Conservation (phyloP, 2,113 vertebrate species). For the Carassius gibelio region DNA sequence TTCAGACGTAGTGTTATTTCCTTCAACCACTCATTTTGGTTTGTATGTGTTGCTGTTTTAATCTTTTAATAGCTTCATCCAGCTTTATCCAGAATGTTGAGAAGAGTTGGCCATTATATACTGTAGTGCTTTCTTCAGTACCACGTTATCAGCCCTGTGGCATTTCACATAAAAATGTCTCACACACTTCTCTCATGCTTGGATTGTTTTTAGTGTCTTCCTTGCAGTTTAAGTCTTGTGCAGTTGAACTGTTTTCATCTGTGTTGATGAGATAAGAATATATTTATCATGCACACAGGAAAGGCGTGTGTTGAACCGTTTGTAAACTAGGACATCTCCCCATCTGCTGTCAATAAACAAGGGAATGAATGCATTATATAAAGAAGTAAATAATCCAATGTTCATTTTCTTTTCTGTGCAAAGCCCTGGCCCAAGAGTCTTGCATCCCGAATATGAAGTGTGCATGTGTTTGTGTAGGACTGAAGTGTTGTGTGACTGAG, state of each 20-base stretch:
- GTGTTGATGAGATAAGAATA: constrained; percentile 30
- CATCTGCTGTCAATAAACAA: constrained; percentile 53
- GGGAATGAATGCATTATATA: constrained; percentile 47
- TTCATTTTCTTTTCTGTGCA: constrained; percentile 41
- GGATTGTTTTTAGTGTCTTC: background rate
- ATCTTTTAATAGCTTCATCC: constrained; percentile 9
- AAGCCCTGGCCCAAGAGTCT: background rate
- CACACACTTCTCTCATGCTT: background rate
- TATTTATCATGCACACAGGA: background rate
- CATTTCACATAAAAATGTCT: background rate
- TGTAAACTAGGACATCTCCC: constrained; percentile 24
- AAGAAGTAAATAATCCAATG: constrained; percentile 46
- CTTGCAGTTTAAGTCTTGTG: constrained; percentile 5
- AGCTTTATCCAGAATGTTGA: constrained; percentile 27
- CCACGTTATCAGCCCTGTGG: background rate
- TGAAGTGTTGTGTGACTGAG: background rate
- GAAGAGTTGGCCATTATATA: background rate
- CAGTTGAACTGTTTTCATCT: constrained; percentile 16
- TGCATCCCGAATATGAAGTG: background rate
- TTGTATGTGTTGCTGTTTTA: constrained; percentile 1
- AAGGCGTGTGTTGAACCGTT: constrained; percentile 22
- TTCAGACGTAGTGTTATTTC: background rate
- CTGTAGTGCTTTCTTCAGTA: background rate
- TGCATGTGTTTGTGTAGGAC: constrained; percentile 6
- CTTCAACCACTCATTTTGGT: constrained; percentile 7